phyloP scores from a whole-genome alignment of 2,888 invertebrate species.

The Lampropteryx suffumata region DNA sequence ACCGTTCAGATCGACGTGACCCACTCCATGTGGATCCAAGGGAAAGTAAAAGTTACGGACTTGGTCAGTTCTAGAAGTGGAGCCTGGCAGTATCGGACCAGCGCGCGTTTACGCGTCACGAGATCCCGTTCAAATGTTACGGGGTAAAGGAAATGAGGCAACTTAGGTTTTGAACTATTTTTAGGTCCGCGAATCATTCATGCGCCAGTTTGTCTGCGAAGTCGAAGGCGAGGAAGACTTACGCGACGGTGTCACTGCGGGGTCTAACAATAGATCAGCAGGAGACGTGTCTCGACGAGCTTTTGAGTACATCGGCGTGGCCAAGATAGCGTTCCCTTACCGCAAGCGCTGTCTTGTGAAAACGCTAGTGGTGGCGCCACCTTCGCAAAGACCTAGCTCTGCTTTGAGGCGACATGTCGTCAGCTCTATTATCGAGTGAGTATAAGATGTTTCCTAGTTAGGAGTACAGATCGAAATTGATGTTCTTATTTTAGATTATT shows the following conservation, averaged over 20 bases:
- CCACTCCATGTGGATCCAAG: no score
- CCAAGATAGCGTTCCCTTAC: conserved; percentile 82
- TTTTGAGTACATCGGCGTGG: conserved; percentile 68
- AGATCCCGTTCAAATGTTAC: no score
- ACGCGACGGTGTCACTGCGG: conserved; percentile 57
- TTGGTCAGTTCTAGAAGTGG: no score
- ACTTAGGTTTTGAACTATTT: no score
- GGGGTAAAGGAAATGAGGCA: no score
- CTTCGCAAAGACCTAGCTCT: conserved; percentile 90
- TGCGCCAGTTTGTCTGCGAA: conserved; percentile 97
- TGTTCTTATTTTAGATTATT: no score
- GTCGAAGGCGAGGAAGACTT: conserved; percentile 90
- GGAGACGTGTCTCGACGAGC: conserved; percentile 65
- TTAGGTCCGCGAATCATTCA: conserved; percentile 97
- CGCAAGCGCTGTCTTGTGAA: conserved; percentile 92
- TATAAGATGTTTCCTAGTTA: not conserved
- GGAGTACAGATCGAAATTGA: no score
- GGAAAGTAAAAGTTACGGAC: no score
- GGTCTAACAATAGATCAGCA: conserved; percentile 34
- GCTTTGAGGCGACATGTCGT: conserved; percentile 92
- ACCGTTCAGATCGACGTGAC: no score
- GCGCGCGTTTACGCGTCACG: no score
- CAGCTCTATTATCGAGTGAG: conserved; percentile 93
- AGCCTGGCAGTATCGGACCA: no score
- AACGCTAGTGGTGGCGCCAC: conserved; percentile 91